Percentiles rank a stretch among this genome's conserved stretches.
Evolutionary conservation across 2,888 invertebrate species (phyloP).

Genomic region (Magallana nippona): DNA sequence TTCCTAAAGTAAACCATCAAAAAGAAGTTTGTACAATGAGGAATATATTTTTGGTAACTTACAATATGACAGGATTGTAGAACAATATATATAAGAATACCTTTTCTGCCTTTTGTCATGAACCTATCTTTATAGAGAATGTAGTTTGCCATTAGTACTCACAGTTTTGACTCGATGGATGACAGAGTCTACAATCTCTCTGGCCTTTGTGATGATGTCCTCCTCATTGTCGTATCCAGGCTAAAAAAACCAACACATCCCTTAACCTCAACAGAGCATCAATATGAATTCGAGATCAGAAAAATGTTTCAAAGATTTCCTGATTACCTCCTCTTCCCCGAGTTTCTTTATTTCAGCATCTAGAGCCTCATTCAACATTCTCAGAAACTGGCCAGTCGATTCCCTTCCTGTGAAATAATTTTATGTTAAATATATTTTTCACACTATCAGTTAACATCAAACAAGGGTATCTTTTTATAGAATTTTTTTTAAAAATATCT

Average conservation of each 20-base stretch:
- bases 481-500: too few relatives aligned
- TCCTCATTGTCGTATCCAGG: constrained; percentile 45
- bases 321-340: constrained; percentile 29
- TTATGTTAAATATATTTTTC: too few relatives aligned
- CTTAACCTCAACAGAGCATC: too few relatives aligned
- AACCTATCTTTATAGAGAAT: too few relatives aligned
- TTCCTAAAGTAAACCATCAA: constrained; percentile 48
- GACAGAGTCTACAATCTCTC: constrained; percentile 58
- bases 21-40: too few relatives aligned
- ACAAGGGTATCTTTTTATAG: too few relatives aligned
- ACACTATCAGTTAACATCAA: too few relatives aligned
- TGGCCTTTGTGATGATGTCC: constrained; percentile 51
- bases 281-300: neutral
- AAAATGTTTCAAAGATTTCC: neutral
- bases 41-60: neutral
- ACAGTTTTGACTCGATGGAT: constrained; percentile 61
- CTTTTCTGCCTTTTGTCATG: too few relatives aligned
- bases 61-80: too few relatives aligned
- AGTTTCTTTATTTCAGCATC: constrained; percentile 54
- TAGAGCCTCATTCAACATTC: constrained; percentile 56
- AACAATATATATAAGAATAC: too few relatives aligned
- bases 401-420: constrained; percentile 23
- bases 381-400: constrained; percentile 49
- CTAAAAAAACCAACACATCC: neutral
- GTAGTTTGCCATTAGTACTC: constrained; percentile 30